Evolutionary conservation across 2,888 invertebrate species (phyloP).

Genomic region (Lycaena phlaeas): DNA sequence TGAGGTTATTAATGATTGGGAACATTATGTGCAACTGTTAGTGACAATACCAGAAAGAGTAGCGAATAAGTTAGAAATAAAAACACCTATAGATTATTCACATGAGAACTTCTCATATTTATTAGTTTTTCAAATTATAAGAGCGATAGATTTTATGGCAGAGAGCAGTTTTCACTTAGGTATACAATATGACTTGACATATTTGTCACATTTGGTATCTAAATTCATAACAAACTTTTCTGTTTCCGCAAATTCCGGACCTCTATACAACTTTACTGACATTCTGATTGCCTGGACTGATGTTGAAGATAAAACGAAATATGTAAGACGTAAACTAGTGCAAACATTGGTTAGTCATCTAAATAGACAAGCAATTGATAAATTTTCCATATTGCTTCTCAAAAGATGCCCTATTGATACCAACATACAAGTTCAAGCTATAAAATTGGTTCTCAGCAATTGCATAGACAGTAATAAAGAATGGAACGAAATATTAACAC

Average conservation of each 20-base stretch:
- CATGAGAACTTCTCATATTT: slow-evolving; percentile 71
- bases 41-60: slow-evolving; percentile 79
- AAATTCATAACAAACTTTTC: slow-evolving; percentile 75
- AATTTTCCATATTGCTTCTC: slow-evolving; percentile 70
- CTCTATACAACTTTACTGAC: slow-evolving; percentile 65
- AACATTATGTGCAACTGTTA: slow-evolving; percentile 73
- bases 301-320: slow-evolving; percentile 31
- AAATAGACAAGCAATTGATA: slow-evolving; percentile 73
- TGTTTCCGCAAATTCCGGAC: slow-evolving; percentile 45
- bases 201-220: slow-evolving; percentile 72
- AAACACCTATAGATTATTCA: slow-evolving; percentile 72
- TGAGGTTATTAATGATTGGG: slow-evolving; percentile 44
- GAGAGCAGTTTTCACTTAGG: slow-evolving; percentile 41
- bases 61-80: slow-evolving; percentile 76
- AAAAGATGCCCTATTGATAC: slow-evolving; percentile 59
- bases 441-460: slow-evolving; percentile 65
- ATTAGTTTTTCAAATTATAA: slow-evolving; percentile 74
- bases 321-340: slow-evolving; percentile 51
- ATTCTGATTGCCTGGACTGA: slow-evolving; percentile 70
- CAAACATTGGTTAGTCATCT: slow-evolving; percentile 69
- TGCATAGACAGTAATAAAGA: slow-evolving; percentile 60
- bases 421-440: slow-evolving; percentile 40
- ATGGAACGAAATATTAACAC: slow-evolving; percentile 77
- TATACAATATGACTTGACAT: slow-evolving; percentile 43
- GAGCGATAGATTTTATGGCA: slow-evolving; percentile 74